Conservation (phyloP, 2,113 vertebrate species). For the Condylura cristata region DNA sequence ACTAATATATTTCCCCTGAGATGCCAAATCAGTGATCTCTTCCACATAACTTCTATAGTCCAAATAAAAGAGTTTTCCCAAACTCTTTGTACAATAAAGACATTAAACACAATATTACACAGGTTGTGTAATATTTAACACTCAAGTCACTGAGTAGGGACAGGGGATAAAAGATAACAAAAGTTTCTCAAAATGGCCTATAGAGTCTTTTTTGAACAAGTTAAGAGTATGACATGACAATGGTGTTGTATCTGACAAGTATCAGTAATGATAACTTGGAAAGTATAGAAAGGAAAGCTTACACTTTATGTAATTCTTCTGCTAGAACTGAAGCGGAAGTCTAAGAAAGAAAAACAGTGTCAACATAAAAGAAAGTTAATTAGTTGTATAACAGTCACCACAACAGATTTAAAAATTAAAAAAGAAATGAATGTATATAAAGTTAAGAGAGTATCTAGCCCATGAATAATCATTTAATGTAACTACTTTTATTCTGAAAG, state of each 20-base stretch:
- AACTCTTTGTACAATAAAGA: constrained; percentile 36
- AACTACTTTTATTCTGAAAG: constrained; percentile 45
- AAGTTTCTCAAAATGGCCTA: constrained; percentile 35
- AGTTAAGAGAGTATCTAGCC: constrained; percentile 10
- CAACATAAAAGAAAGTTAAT: constrained; percentile 70
- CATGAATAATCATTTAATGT: constrained; percentile 1
- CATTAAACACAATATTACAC: constrained; percentile 30
- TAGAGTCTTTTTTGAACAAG: constrained; percentile 47
- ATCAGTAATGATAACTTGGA: constrained; percentile 44
- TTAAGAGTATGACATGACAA: not conserved
- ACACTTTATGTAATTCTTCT: constrained; percentile 98
- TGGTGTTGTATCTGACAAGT: not conserved
- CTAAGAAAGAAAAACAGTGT: constrained; percentile 71
- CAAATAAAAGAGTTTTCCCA: not conserved
- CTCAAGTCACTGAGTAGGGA: not conserved
- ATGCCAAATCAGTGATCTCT: constrained; percentile 27
- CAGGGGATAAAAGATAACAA: not conserved
- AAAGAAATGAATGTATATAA: constrained; percentile 44
- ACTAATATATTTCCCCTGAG: not conserved
- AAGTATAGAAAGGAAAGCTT: constrained; percentile 83
- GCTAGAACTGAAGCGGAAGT: constrained; percentile 91
- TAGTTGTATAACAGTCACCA: constrained; percentile 19
- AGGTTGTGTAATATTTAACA: constrained; percentile 25
- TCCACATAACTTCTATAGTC: constrained; percentile 6
- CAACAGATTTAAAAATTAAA: constrained; percentile 44